A percentile compares a stretch with the other conserved stretches of the same genome.
These are phyloP conservation scores for Rosalia funebris DNA, from an alignment of 2,888 invertebrate species.

Conservation along the genomic window DNA sequence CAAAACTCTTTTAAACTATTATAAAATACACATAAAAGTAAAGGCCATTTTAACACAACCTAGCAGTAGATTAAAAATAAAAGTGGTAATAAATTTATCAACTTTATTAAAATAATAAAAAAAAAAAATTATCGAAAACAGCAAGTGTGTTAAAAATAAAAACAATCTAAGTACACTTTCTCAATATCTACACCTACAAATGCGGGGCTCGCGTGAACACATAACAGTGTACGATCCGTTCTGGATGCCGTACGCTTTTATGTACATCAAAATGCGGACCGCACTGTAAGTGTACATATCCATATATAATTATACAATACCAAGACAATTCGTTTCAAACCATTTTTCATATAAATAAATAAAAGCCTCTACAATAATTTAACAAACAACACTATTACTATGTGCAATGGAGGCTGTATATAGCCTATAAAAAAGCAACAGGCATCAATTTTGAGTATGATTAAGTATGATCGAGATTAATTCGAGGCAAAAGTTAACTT, in stretches of 20 bases:
- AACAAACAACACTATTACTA: constrained; percentile 61
- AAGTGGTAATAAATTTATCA: constrained; percentile 56
- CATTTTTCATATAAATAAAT: constrained; percentile 58
- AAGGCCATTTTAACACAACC: constrained; percentile 60
- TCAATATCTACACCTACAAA: constrained; percentile 38
- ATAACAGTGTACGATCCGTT: constrained; percentile 22
- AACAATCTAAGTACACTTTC: constrained; percentile 60
- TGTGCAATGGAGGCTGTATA: constrained; percentile 59
- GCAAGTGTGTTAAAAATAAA: constrained; percentile 61
- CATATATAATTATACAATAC: constrained; percentile 45
- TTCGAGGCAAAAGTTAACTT: constrained; percentile 36
- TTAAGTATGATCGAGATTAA: too few relatives aligned
- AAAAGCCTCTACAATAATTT: constrained; percentile 63
- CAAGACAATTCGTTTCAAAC: constrained; percentile 53
- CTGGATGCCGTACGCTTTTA: background rate
- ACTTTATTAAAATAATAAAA: constrained; percentile 57
- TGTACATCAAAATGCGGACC: background rate
- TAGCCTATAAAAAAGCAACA: constrained; percentile 56
- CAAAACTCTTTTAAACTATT: constrained; percentile 52
- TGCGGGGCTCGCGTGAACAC: constrained; percentile 37
- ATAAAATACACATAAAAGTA: constrained; percentile 59
- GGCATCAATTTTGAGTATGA: constrained; percentile 51
- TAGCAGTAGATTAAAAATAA: constrained; percentile 59
- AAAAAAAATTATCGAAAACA: constrained; percentile 55
- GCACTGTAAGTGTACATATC: constrained; percentile 36